Conservation (phyloP, 2,113 vertebrate species). For the Mirza zaza region DNA sequence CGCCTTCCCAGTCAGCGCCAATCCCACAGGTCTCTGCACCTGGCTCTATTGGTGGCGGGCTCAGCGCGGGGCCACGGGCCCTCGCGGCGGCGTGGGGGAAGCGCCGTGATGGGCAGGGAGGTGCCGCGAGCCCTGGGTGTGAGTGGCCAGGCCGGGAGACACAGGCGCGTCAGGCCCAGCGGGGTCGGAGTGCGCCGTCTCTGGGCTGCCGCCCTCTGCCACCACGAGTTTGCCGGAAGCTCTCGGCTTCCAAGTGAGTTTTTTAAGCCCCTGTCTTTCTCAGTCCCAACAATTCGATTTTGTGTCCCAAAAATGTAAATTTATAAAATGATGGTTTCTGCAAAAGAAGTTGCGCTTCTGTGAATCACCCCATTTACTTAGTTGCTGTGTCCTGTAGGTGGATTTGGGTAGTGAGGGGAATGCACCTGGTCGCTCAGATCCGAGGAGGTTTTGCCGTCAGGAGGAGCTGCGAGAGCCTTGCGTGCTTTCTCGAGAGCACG, state of each 20-base stretch:
- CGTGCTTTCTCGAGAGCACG: fast-evolving
- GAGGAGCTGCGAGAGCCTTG: fast-evolving
- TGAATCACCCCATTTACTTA: fast-evolving
- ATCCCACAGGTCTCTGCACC: not conserved
- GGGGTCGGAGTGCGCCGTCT: fast-evolving
- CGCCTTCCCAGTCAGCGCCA: fast-evolving
- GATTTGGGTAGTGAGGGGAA: not conserved
- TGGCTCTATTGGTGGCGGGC: not conserved
- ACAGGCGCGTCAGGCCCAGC: fast-evolving
- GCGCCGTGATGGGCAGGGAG: too few species aligned
- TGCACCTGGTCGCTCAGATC: not conserved
- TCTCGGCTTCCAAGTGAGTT: not conserved
- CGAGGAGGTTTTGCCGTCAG: not conserved
- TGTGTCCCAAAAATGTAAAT: not conserved
- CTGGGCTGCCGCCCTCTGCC: too few species aligned
- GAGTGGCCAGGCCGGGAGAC: not conserved
- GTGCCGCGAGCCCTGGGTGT: not conserved
- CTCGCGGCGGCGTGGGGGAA: too few species aligned
- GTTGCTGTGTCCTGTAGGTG: not conserved
- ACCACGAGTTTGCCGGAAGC: not conserved
- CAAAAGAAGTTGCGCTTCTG: not conserved
- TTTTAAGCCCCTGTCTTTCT: not conserved
- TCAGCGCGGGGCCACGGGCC: not conserved
- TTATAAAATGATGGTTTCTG: not conserved
- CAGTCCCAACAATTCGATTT: not conserved